A percentile compares a stretch with the other conserved stretches of the same genome.
Conservation (phyloP, 2,113 vertebrate genomes). For the Tenebrosternarchus preto region DNA sequence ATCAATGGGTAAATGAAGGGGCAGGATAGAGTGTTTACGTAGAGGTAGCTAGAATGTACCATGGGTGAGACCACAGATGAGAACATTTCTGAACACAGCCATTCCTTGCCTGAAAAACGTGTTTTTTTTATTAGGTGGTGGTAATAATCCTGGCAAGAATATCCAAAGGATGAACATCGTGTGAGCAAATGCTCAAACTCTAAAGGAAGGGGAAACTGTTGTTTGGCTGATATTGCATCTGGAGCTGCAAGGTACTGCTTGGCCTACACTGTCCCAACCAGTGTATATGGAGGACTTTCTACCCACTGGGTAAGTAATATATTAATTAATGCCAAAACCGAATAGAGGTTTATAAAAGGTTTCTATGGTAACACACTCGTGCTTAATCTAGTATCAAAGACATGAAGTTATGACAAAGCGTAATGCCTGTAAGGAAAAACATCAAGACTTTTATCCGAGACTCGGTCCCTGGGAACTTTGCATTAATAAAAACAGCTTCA, state of each 20-base stretch:
- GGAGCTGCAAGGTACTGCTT: background rate
- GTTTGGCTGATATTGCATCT: background rate
- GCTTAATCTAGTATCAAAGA: background rate
- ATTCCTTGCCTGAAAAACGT: background rate
- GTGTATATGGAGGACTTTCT: too few species aligned
- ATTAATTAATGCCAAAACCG: too few species aligned
- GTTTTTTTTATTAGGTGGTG: background rate
- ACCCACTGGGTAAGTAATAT: too few species aligned
- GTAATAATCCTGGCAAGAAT: background rate
- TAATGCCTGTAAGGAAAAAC: background rate
- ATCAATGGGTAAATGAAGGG: too few species aligned
- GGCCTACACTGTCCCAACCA: background rate
- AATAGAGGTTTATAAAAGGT: too few species aligned
- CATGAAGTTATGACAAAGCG: background rate
- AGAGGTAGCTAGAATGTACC: background rate
- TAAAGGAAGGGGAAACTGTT: background rate
- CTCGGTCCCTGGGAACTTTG: background rate
- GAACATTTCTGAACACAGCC: background rate
- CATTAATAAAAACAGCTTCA: constrained; percentile 26
- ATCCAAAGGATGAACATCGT: too few species aligned
- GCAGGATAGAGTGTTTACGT: background rate
- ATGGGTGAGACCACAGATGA: background rate
- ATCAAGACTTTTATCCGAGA: constrained; percentile 11
- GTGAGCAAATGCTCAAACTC: too few species aligned
- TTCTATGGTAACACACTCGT: background rate